phyloP scores from a whole-genome alignment of 2,797 vertebrate species.

The Orestias chungarensis region DNA sequence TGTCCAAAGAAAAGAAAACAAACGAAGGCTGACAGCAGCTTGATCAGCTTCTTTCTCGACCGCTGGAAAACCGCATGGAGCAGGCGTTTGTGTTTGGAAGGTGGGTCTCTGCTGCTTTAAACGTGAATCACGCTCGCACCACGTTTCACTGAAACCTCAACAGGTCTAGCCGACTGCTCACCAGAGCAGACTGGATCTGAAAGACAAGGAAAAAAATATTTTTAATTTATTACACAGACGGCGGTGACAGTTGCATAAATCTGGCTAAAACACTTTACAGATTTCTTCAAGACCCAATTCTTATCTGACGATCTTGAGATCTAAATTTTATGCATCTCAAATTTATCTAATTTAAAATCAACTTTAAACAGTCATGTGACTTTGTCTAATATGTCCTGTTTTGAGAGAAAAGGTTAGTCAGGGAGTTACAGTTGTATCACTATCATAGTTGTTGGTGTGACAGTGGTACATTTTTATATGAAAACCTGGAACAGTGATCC shows the following conservation, averaged over 20 bases:
- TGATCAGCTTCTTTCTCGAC: conserved; percentile 21
- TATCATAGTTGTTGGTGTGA: not conserved
- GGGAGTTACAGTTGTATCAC: too few relatives aligned
- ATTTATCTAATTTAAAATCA: not conserved
- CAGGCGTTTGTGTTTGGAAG: conserved; percentile 18
- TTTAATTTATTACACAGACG: not conserved
- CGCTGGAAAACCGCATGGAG: not conserved
- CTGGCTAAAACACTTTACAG: not conserved
- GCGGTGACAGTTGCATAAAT: not conserved
- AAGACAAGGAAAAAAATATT: conserved; percentile 1
- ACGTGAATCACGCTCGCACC: conserved; percentile 1
- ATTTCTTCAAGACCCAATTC: not conserved
- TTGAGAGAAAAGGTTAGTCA: not conserved
- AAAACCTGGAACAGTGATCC: too few relatives aligned
- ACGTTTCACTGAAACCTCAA: conserved; percentile 26
- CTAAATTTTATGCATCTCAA: too few relatives aligned
- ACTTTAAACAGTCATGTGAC: not conserved
- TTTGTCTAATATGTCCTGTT: not conserved
- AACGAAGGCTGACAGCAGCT: conserved; percentile 18
- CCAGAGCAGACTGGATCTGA: conserved; percentile 60
- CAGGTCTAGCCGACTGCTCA: conserved; percentile 34
- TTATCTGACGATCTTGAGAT: too few relatives aligned
- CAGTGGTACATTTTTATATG: not conserved
- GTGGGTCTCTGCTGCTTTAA: conserved; percentile 29
- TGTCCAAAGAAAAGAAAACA: conserved; percentile 9